phyloP scores from a whole-genome alignment of 2,113 vertebrate genomes.

The Acrocephalus kingi region DNA sequence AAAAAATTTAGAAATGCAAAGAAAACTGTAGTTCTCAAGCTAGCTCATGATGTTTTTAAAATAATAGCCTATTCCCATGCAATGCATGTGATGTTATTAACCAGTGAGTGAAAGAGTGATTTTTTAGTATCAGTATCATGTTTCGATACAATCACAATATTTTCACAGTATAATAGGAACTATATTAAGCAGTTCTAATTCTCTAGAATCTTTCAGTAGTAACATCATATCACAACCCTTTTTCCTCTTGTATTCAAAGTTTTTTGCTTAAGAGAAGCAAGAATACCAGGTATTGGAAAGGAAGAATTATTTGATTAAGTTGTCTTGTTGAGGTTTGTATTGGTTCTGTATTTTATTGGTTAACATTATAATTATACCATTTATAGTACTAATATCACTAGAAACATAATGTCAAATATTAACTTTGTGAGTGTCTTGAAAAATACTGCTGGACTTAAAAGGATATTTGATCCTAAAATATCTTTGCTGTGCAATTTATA shows the following conservation, averaged over 20 bases:
- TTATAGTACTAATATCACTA: neutral
- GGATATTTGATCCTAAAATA: neutral
- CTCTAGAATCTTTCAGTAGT: neutral
- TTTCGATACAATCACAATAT: neutral
- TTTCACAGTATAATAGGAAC: neutral
- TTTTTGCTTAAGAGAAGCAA: neutral
- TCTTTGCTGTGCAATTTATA: neutral
- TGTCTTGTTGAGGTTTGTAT: neutral
- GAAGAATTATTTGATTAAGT: neutral
- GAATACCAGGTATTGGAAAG: neutral
- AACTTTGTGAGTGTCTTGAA: neutral
- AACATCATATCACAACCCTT: neutral
- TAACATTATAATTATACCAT: neutral
- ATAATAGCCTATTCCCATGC: neutral
- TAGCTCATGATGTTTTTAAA: neutral
- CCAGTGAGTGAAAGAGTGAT: neutral
- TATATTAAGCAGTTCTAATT: neutral
- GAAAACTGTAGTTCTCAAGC: neutral
- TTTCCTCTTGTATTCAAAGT: neutral
- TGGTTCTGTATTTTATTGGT: neutral
- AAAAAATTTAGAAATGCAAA: neutral
- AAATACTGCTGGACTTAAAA: slow-evolving; percentile 5
- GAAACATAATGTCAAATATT: neutral
- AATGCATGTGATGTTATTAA: neutral
- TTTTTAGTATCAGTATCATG: neutral